These are phyloP conservation scores for Drosophila stalkeri DNA, from an alignment of 2,888 invertebrate species.

Conservation along the genomic window DNA sequence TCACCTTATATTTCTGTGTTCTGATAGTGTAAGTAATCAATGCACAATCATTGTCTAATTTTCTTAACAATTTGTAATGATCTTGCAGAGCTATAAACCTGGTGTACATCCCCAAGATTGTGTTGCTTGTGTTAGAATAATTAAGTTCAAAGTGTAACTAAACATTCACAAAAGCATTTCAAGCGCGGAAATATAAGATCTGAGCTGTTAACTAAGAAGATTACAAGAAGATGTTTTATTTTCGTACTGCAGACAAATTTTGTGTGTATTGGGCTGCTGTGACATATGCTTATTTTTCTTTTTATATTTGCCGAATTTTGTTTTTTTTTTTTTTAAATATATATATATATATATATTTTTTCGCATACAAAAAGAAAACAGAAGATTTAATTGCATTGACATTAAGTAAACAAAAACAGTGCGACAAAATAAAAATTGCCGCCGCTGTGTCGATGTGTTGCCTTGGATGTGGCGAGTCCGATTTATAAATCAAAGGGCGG, in stretches of 20 bases:
- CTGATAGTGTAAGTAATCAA: conserved; percentile 62
- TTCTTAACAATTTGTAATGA: background rate
- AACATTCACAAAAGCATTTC: conserved; percentile 78
- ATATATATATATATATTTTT: too few species aligned
- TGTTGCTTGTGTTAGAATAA: conserved; percentile 53
- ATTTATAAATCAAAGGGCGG: conserved; percentile 80
- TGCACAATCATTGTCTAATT: background rate
- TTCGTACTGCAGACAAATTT: conserved; percentile 6
- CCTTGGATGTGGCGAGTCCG: conserved; percentile 49
- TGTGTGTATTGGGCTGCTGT: background rate
- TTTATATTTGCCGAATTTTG: conserved; percentile 43
- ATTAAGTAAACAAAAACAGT: conserved; percentile 65
- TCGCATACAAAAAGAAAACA: conserved; percentile 6
- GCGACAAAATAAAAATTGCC: conserved; percentile 41
- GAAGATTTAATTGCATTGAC: conserved; percentile 61
- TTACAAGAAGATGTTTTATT: conserved; percentile 21
- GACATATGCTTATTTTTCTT: conserved; percentile 43
- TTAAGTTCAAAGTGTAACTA: conserved; percentile 55
- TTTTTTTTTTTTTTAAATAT: background rate
- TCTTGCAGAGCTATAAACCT: conserved; percentile 51
- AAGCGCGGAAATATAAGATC: conserved; percentile 81
- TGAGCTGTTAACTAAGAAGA: conserved; percentile 60
- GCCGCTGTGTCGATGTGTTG: conserved; percentile 32
- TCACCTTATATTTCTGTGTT: conserved; percentile 74
- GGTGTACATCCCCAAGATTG: conserved; percentile 31